Base-by-base conservation (phyloP, 2,888 invertebrate genomes). In the Sinhomidia bicolor region DNA sequence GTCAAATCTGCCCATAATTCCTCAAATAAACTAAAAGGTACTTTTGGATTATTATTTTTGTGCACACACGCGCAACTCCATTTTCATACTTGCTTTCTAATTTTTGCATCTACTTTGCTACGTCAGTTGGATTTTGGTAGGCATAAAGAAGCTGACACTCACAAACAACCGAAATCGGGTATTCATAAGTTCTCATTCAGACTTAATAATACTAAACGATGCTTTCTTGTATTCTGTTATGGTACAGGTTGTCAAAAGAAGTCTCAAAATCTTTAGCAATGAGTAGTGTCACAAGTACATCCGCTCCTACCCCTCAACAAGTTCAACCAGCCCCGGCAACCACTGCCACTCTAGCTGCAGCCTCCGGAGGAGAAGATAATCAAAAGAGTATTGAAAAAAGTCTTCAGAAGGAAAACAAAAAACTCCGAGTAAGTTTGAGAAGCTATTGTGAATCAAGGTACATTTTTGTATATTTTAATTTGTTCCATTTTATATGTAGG, bases 321-420 rank as follows among this genome's bases (percentile, higher is more conserved):
- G 32, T 20, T 26, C 82, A 68, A 68, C 14, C 51, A 7, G 29
- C 51, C 2, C 71, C 71, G 17, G 4, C 47, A 4, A 47, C 47
- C 17, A 54, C 17, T 17, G 29, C 29, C 65, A 5, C 32, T 32
- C 29, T n/a, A 26, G 14, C 0, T n/a, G 1, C n/a, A n/a, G 65
- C n/a, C 20, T 20, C 68, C 1, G 76, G 68, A 10, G 68, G 68
- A 14, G 68, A 76, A 12, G 76, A 76, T 4, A 47, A 3, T 10
- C 90, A 89, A 57, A 91, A 91, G 71, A 83, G 83, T 29, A 76
- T 87, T 29, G 91, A 91, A 54, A 92, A 92, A 68, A 85, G 81
- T 26, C 82, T 92, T 20, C 92, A 92, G 51, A 91, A 91, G 65
- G 92, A 92, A 74, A 92, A 92, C 20, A 92, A 92, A 85, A 54